Conservation (phyloP, 2,888 invertebrate species). For the Megastigmus dorsalis region DNA sequence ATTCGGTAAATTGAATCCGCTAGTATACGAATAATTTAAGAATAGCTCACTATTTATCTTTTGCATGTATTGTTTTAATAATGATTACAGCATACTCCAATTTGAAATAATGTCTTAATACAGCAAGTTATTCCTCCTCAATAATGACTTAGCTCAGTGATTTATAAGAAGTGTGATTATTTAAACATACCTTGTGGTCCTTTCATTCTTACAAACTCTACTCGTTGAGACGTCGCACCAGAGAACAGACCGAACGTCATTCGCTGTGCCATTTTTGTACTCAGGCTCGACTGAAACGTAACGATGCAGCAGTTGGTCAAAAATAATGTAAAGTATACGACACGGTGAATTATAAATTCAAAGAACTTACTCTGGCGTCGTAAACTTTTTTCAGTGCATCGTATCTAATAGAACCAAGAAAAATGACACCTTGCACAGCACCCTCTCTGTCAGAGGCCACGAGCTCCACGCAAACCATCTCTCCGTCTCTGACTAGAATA, state of each 20-base stretch:
- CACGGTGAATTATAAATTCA: background rate
- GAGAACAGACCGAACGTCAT: constrained; percentile 96
- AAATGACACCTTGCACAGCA: constrained; percentile 93
- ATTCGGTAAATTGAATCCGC: too few species aligned
- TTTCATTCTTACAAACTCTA: constrained; percentile 99
- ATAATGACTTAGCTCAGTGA: too few species aligned
- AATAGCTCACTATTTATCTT: too few species aligned
- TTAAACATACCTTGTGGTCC: constrained; percentile 86
- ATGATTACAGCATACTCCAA: too few species aligned
- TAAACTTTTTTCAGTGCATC: constrained; percentile 98
- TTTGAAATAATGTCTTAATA: too few species aligned
- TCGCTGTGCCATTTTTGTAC: constrained; percentile 95
- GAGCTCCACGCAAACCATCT: constrained; percentile 99
- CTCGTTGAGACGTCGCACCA: constrained; percentile 84
- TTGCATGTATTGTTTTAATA: too few species aligned
- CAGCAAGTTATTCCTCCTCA: too few species aligned
- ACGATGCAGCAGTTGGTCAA: too few species aligned
- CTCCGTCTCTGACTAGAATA: constrained; percentile 96
- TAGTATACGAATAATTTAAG: too few species aligned
- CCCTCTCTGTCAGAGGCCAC: constrained; percentile 93
- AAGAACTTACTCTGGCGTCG: constrained; percentile 87
- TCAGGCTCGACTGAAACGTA: constrained; percentile 94
- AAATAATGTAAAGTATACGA: constrained; percentile 8
- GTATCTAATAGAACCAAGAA: constrained; percentile 97
- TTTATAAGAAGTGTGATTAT: too few species aligned